Evolutionary conservation across 2,888 invertebrate species (phyloP).

Genomic region (Ichneumoninae sp.): DNA sequence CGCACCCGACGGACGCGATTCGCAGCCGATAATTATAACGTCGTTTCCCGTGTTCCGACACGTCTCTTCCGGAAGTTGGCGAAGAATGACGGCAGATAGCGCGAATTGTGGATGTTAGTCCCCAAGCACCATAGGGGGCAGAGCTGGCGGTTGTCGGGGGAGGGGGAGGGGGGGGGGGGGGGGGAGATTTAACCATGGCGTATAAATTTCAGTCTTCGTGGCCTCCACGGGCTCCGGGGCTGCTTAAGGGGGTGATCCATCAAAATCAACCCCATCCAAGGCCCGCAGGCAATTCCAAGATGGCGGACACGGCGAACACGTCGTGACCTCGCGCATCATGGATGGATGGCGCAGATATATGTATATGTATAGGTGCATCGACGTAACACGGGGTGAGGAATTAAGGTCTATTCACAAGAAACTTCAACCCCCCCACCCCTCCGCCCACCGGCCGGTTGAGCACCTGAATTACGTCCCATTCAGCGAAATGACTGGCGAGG

Average conservation of each 20-base stretch:
- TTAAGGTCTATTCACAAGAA: constrained; percentile 81
- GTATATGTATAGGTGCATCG: constrained; percentile 33
- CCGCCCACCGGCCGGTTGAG: constrained; percentile 42
- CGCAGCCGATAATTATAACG: constrained; percentile 58
- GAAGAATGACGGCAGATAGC: constrained; percentile 45
- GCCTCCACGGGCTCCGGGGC: constrained; percentile 14
- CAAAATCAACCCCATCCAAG: constrained; percentile 60
- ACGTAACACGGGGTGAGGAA: constrained; percentile 68
- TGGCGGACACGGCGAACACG: constrained; percentile 30
- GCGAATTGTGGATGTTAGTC: constrained; percentile 34
- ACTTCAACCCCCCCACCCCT: constrained; percentile 44
- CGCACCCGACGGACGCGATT: constrained; percentile 21
- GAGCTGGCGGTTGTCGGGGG: neutral
- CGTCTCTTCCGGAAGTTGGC: constrained; percentile 58
- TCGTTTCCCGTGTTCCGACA: constrained; percentile 56
- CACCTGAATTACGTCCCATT: constrained; percentile 82
- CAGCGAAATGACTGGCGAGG: constrained; percentile 74
- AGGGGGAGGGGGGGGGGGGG: neutral
- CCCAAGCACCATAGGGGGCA: neutral
- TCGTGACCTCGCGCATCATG: constrained; percentile 42
- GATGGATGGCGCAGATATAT: neutral
- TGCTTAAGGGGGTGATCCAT: constrained; percentile 58
- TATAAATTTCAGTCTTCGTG: constrained; percentile 54
- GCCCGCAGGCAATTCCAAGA: constrained; percentile 50
- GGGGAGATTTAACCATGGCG: constrained; percentile 1